Conservation (phyloP, 2,797 vertebrate species). For the Muscicapa striata region DNA sequence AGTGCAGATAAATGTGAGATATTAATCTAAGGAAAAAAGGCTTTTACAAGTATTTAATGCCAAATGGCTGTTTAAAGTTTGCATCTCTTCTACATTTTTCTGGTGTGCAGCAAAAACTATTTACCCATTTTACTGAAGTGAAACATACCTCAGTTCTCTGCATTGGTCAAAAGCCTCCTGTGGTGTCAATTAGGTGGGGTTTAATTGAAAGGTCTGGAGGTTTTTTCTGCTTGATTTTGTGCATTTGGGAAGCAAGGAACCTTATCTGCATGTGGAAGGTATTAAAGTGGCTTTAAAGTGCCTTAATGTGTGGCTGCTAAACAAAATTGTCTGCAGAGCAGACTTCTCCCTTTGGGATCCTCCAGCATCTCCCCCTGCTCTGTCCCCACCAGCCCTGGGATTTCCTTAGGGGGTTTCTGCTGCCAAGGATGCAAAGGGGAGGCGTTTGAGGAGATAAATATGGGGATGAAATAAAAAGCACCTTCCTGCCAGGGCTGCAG, state of each 20-base stretch:
- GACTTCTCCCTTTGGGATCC: not conserved
- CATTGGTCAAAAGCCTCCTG: not conserved
- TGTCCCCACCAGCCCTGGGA: not conserved
- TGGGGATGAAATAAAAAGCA: not conserved
- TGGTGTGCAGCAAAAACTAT: not conserved
- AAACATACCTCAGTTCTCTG: not conserved
- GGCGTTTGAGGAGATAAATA: accelerated
- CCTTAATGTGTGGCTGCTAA: not conserved
- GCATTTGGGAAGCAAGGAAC: not conserved
- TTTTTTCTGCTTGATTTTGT: not conserved
- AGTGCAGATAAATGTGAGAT: constrained; percentile 45
- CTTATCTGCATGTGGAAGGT: not conserved
- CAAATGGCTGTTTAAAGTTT: constrained; percentile 19
- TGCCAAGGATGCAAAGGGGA: not conserved
- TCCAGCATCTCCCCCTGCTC: not conserved
- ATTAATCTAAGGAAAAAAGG: constrained; percentile 56
- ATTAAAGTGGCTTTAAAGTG: not conserved
- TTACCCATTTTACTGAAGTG: constrained; percentile 2
- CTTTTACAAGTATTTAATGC: constrained; percentile 56
- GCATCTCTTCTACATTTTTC: constrained; percentile 23
- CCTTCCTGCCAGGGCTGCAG: not conserved
- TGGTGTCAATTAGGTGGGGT: not conserved
- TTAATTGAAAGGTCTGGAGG: not conserved
- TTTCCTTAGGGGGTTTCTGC: not conserved
- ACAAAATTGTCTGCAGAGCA: not conserved